Evolutionary conservation across 1,140 invertebrate genomes (phyloP), one percentile per base, ranked within the genome.

Genomic region (Sitophilus oryzae): DNA sequence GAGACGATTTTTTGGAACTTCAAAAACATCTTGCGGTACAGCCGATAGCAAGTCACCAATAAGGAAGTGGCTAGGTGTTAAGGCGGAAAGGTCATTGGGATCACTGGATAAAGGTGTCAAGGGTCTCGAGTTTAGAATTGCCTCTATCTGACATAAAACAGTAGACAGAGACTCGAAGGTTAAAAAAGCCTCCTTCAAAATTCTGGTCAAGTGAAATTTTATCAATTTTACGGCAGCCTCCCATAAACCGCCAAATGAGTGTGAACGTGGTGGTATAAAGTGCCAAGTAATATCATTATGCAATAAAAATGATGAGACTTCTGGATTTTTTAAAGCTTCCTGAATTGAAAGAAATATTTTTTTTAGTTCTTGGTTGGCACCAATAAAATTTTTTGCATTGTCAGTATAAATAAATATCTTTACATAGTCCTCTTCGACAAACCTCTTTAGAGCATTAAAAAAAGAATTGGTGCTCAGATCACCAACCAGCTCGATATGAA

Each of bases 241-340:
- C 71, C 70, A 72, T 1, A 63, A 35, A 9, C 69, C 69, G n/a
- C 69, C 67, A 23, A 68, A 63, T 40, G 69, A 58, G 0, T 65
- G 63, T 14, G 46, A 52, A 42, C 36, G 14, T 35, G 74, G 68
- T 1, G 73, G 72, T 47, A 70, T 72, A 48, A 75, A 73, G 10
- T 69, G 41, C 71, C 73, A 76, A 20, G 60, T 42, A 2, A 74
- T 68, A 2, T n/a, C n/a, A 38, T 38, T 5, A 16, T 38, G 6
- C 14, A 38, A 16, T 38, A 10, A 38, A 38, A n/a, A 38, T n/a
- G n/a, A n/a, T n/a, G n/a, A n/a, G n/a, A n/a, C n/a, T n/a, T n/a
- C n/a, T n/a, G n/a, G n/a, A n/a, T n/a, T n/a, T n/a, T n/a, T n/a
- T n/a, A n/a, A n/a, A n/a, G n/a, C n/a, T n/a, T n/a, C n/a, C n/a